phyloP scores from a whole-genome alignment of 2,113 vertebrate species.

The Crotalus viridis region DNA sequence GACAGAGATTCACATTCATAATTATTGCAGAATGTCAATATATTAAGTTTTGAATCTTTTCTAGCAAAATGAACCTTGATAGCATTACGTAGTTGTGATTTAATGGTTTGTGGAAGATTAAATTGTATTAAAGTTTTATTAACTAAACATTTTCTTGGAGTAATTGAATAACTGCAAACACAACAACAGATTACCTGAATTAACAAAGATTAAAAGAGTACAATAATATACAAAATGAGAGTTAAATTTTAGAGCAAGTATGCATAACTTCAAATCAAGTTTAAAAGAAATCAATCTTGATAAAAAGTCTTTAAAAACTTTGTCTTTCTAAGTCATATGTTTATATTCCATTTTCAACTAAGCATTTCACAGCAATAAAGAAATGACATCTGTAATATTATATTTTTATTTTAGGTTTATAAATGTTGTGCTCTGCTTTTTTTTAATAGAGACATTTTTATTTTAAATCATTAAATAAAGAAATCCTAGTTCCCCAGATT shows the following conservation, averaged over 20 bases:
- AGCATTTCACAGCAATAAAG: not conserved
- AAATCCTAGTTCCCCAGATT: not conserved
- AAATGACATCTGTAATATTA: not conserved
- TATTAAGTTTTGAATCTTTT: constrained; percentile 65
- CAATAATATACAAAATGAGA: constrained; percentile 48
- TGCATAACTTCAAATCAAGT: constrained; percentile 30
- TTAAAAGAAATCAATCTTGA: constrained; percentile 20
- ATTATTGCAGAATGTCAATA: constrained; percentile 57
- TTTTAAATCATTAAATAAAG: not conserved
- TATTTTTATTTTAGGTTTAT: constrained; percentile 3
- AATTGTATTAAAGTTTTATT: constrained; percentile 68
- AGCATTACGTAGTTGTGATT: constrained; percentile 59
- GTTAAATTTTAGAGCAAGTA: constrained; percentile 31
- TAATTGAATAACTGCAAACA: constrained; percentile 67
- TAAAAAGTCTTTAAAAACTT: not conserved
- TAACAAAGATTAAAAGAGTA: constrained; percentile 56
- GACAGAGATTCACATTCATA: constrained; percentile 66
- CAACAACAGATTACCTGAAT: constrained; percentile 50
- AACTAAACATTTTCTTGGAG: constrained; percentile 58
- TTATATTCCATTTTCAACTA: not conserved
- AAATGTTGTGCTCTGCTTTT: constrained; percentile 7
- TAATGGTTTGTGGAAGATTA: constrained; percentile 64
- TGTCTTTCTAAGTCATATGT: not conserved
- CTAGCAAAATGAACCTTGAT: constrained; percentile 56
- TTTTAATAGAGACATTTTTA: not conserved